Conservation (phyloP, 2,797 vertebrate species). For the Salarias fasciatus region DNA sequence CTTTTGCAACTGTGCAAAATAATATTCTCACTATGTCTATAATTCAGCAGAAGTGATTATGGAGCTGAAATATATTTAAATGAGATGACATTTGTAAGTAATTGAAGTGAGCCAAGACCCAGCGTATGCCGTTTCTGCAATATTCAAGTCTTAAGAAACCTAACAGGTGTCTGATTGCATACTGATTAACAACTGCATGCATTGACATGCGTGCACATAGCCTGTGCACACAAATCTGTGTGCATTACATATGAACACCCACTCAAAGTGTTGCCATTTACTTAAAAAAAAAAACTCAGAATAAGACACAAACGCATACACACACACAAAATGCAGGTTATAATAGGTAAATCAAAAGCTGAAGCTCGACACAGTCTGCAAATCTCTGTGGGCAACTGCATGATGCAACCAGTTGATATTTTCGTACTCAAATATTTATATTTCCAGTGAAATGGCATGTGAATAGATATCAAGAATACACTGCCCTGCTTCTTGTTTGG, state of each 20-base stretch:
- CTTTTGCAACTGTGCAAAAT: not conserved
- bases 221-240: not conserved
- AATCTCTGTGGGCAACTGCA: constrained; percentile 18
- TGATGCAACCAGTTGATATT: constrained; percentile 17
- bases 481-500: not conserved
- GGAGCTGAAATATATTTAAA: not conserved
- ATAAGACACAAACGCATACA: constrained; percentile 8
- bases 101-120: not conserved
- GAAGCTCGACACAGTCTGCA: not conserved
- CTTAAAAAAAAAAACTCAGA: not conserved
- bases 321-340: constrained; percentile 7
- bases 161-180: no score
- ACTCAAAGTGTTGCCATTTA: not conserved
- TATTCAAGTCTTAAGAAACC: no score
- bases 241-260: not conserved
- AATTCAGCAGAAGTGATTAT: not conserved
- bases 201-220: not conserved
- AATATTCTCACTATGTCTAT: not conserved
- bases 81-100: not conserved
- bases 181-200: not conserved
- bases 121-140: no score
- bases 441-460: constrained; percentile 1
- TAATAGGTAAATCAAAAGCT: constrained; percentile 15
- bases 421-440: constrained; percentile 29
- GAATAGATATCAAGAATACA: constrained; percentile 4